Base-by-base conservation (phyloP, 1,140 invertebrate species). In the Zaprionus nigranus region DNA sequence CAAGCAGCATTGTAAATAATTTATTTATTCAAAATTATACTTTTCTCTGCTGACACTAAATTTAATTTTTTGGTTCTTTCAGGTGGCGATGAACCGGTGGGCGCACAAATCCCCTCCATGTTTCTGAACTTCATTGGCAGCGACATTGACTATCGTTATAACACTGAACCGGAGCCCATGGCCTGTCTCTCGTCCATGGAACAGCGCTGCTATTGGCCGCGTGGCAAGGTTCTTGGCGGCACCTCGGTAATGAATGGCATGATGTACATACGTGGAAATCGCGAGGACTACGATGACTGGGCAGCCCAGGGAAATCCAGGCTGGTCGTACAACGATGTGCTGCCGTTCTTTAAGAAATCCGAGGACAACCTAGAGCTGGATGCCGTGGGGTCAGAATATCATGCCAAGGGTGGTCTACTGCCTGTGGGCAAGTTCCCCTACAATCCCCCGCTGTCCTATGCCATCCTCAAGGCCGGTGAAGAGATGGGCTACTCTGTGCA, bases 191-290 rank as follows among this genome's bases (percentile, higher is more conserved):
- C 95, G 2, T 95, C 97, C 66, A 94, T 94, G 7, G 95, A 96
- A 34, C 94, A 95, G 66, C 94, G 95, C 64, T 97, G 96, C 91
- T 96, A 95, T 81, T 97, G 97, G 97, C 96, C 97, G 0, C 94
- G 96, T 88, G 97, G 97, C 86, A 98, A 98, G 93, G 96, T 97
- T 0, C 92, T 98, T 2, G 98, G 98, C 20, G 98, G 98, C 2
- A 98, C 97, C 1, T 98, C 97, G 28, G 97, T 98, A 0, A 95
- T 99, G 93, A 99, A 99, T 92, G 98, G 98, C 2, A 99, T 99
- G 98, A 98, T 98, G 93, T 99, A 99, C 92, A 98, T 99, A 67
- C 94, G 98, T 57, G 98, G 98, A 2, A 97, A 98, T 81, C 95
- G 96, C 11, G 95, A 95, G 78, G 98, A 99, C 93, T 99, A 96